Percentiles rank a stretch among this genome's conserved stretches.
Evolutionary conservation across 1,140 invertebrate species (phyloP).

Genomic region (Mya arenaria): DNA sequence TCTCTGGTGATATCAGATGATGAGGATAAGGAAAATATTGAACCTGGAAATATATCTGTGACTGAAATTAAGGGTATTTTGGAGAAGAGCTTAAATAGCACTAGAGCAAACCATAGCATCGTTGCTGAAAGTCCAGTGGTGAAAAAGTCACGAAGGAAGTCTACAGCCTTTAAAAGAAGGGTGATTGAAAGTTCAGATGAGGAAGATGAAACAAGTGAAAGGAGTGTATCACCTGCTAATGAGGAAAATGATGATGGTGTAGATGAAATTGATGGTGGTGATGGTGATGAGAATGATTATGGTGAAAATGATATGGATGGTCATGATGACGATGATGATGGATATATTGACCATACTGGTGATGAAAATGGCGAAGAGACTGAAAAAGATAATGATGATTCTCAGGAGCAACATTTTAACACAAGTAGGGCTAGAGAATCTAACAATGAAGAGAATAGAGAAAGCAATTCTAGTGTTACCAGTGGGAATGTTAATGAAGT

Average conservation of each 20-base stretch:
- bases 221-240: background rate
- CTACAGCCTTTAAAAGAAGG: slow-evolving; percentile 6
- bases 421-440: no score
- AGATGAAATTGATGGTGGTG: background rate
- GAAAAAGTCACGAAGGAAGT: slow-evolving; percentile 36
- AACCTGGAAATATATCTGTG: slow-evolving; percentile 31
- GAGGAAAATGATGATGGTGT: slow-evolving; percentile 29
- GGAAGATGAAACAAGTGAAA: background rate
- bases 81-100: slow-evolving; percentile 28
- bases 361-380: slow-evolving; percentile 36
- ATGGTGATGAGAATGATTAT: slow-evolving; percentile 3
- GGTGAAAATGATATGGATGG: slow-evolving; percentile 3
- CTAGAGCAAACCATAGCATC: background rate
- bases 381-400: slow-evolving; percentile 82
- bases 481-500: background rate
- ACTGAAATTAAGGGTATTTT: slow-evolving; percentile 25
- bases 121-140: slow-evolving; percentile 31
- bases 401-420: no score
- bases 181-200: slow-evolving; percentile 46
- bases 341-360: slow-evolving; percentile 83
- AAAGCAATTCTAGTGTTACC: slow-evolving; percentile 27
- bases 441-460: no score
- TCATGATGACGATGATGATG: slow-evolving; percentile 20
- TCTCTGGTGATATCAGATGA: slow-evolving; percentile 42
- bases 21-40: slow-evolving; percentile 48